Base-by-base conservation (phyloP, 2,797 vertebrate species). In the Cryptoblepharus egeriae region DNA sequence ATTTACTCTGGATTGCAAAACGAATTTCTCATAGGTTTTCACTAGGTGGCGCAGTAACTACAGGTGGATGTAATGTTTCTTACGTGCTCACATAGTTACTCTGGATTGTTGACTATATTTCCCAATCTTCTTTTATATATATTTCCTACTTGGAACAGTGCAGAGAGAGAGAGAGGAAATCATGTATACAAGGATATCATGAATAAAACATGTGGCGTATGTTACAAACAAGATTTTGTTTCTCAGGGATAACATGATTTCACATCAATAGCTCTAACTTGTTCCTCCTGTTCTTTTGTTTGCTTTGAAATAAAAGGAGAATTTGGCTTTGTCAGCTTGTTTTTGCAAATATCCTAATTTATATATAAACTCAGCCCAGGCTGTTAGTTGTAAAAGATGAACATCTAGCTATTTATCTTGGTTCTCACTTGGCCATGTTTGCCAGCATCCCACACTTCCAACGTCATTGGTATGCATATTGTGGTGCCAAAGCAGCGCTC, bases 261-360 rank as follows among this genome's bases (percentile, higher is more conserved):
- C 4, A 75, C 1, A 85, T 71, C 61, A 82, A n/a, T 85, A 0
- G 0, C 1, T 2, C 10, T 20, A 20, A 28, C 3, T 72, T 75
- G 13, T 13, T 4, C 32, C 18, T 37, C 6, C n/a, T 35, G 30
- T 22, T 8, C 30, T 3, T 18, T 37, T 75, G 67, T 86, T 4
- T 85, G 26, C 65, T 58, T 30, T 45, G 55, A 42, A 32, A 37
- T 26, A 74, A 26, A 60, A 75, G 18, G 82, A 85, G 60, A 30
- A 26, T 75, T 20, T 82, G n/a, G 18, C 61, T 89, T 91, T 90
- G 78, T 88, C 87, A 87, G 75, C 76, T 87, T 77, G 37, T 79
- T 93, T 89, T 85, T n/a, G 65, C 71, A 18, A 84, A 69, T 75
- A 61, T 20, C 58, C 55, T 89, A 87, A 88, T 92, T 92, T 85